Conservation (phyloP, 2,113 vertebrate genomes). For the Mellivora capensis region DNA sequence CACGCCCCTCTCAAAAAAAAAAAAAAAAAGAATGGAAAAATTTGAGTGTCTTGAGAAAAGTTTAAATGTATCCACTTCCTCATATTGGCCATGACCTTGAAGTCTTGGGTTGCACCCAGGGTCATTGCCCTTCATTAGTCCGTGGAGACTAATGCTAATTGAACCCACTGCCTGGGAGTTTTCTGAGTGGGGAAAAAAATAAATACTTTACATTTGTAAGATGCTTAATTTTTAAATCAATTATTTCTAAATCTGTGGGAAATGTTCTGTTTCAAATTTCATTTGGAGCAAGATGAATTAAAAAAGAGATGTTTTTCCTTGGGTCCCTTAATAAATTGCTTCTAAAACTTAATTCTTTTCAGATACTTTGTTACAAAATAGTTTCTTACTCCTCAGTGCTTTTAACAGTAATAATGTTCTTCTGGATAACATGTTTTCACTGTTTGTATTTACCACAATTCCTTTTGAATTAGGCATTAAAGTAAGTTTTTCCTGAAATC, state of each 20-base stretch:
- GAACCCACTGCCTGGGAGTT: background rate
- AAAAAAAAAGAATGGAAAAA: background rate
- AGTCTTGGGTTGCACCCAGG: background rate
- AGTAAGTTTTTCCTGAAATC: background rate
- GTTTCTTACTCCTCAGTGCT: background rate
- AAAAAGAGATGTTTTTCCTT: background rate
- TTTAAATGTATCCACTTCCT: background rate
- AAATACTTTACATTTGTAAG: background rate
- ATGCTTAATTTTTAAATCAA: background rate
- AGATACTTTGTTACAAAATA: background rate
- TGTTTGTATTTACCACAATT: background rate
- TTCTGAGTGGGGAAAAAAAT: background rate
- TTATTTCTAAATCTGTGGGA: background rate
- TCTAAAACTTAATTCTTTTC: conserved; percentile 1
- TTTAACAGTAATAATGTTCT: conserved; percentile 13
- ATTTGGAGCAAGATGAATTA: background rate
- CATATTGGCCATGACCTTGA: background rate
- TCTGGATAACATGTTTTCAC: background rate
- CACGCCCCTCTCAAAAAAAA: background rate
- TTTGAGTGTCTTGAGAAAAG: background rate
- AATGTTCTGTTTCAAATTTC: conserved; percentile 23
- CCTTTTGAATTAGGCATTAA: background rate
- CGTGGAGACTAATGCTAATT: background rate
- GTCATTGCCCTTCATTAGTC: background rate
- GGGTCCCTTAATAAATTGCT: background rate